Evolutionary conservation across 2,113 vertebrate genomes (phyloP), one percentile per base, ranked within the genome.

Genomic region (Cyanistes caeruleus): DNA sequence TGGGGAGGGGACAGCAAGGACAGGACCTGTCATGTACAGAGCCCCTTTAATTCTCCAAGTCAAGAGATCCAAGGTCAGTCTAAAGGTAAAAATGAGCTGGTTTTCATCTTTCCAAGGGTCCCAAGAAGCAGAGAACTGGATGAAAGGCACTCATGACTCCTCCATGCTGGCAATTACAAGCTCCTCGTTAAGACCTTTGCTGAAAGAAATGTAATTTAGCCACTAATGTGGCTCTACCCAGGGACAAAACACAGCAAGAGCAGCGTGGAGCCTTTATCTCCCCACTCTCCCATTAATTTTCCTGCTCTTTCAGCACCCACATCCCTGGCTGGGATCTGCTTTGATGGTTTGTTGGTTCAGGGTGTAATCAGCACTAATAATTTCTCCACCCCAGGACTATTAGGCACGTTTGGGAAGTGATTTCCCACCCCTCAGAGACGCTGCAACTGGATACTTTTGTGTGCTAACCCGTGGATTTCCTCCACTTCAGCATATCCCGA

Each of bases 401-500:
- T 41, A 92, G 87, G 55, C 59, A 90, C 3, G n/a, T 74, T 81
- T 80, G 78, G 84, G 84, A 96, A 95, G 75, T 27, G 90, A 96
- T 94, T 96, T 87, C 49, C 70, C n/a, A 48, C 48, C 67, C 91
- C 72, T 2, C 3, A 48, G 90, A 87, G 87, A 77, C 21, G 9
- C 9, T 84, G 84, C 81, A 84, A 92, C n/a, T 2, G 81, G 94
- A 94, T 78, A 74, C 89, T 79, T 39, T 37, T 2, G 13, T 63
- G 85, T 79, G 86, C 94, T 91, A 92, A 93, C 37, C 90, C 95
- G 4, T n/a, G 70, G 46, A 37, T 83, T 91, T 87, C 78, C 94
- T 96, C 92, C 75, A 24, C 83, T 92, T 58, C 56, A 51, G 60
- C 91, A 53, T 10, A 64, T 10, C 75, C 94, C 15, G 21, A 77